Percentiles rank a stretch among this genome's conserved stretches.
phyloP scores from a whole-genome alignment of 2,113 vertebrate genomes.

The Paradoxurus hermaphroditus region DNA sequence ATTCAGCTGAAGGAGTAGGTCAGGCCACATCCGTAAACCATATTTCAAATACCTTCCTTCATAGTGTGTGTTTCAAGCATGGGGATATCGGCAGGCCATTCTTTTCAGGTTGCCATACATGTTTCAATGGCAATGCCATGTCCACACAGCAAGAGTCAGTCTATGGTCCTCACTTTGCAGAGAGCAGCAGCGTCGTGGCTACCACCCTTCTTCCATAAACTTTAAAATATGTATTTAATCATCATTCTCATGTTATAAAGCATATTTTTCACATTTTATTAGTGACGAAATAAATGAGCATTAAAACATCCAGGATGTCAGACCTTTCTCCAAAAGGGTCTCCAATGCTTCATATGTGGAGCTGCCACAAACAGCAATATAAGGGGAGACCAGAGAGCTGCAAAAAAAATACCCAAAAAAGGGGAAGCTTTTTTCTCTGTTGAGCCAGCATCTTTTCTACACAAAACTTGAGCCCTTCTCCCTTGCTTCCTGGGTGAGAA shows the following conservation, averaged over 20 bases:
- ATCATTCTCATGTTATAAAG: neutral
- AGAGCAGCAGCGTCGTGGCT: neutral
- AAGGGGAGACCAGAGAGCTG: neutral
- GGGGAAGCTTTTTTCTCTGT: neutral
- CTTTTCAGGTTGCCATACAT: neutral
- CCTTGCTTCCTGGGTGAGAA: neutral
- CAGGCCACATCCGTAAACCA: neutral
- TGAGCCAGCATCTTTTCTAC: neutral
- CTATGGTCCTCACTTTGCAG: neutral
- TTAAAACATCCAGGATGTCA: neutral
- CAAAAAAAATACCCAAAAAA: no score
- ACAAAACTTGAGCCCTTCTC: neutral
- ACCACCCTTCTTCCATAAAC: neutral
- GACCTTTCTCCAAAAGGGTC: neutral
- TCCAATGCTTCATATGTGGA: neutral
- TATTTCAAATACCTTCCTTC: neutral
- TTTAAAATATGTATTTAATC: neutral
- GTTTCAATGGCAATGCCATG: neutral
- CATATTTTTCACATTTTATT: neutral
- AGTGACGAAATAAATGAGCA: neutral
- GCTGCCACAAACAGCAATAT: neutral
- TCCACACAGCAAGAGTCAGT: no score
- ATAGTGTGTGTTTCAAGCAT: neutral
- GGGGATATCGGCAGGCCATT: neutral
- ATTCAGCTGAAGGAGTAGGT: neutral